Conservation (phyloP, 1,140 invertebrate genomes). For the Bombus superbus region DNA sequence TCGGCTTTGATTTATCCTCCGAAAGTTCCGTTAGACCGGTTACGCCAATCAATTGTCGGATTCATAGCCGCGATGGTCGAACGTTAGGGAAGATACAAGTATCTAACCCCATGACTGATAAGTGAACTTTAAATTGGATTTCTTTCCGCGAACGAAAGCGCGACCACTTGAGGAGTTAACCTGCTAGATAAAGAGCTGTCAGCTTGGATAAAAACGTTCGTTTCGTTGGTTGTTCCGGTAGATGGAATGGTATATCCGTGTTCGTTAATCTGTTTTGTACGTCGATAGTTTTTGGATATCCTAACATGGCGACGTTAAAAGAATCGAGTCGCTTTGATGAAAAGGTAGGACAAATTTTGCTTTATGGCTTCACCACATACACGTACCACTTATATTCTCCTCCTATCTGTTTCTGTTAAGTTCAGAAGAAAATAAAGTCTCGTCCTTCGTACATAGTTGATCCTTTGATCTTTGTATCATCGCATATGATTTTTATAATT, state of each 20-base stretch:
- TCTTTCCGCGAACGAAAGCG: neutral
- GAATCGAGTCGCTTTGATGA: too few relatives aligned
- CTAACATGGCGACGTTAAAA: too few relatives aligned
- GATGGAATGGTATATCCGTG: neutral
- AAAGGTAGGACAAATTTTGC: too few relatives aligned
- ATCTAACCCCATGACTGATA: constrained; percentile 34
- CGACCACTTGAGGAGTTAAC: neutral
- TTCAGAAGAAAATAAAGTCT: too few relatives aligned
- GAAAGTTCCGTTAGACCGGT: too few relatives aligned
- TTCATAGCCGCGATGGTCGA: neutral
- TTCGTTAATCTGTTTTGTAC: neutral
- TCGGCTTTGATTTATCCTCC: constrained; percentile 28
- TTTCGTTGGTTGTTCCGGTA: neutral
- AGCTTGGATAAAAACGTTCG: constrained; percentile 4
- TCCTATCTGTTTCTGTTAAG: too few relatives aligned
- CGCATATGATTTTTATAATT: neutral
- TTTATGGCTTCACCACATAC: too few relatives aligned
- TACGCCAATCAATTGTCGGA: constrained; percentile 32
- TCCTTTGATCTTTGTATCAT: too few relatives aligned
- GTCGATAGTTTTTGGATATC: neutral
- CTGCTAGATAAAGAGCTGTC: constrained; percentile 14
- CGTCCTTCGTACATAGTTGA: too few relatives aligned
- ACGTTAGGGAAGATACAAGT: constrained; percentile 21
- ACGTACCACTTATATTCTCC: too few relatives aligned
- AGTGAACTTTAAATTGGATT: constrained; percentile 55